Percentiles rank a stretch among this genome's conserved stretches.
These are phyloP conservation scores for Lepeophtheirus salmonis DNA, from an alignment of 1,140 invertebrate genomes.

Conservation along the genomic window DNA sequence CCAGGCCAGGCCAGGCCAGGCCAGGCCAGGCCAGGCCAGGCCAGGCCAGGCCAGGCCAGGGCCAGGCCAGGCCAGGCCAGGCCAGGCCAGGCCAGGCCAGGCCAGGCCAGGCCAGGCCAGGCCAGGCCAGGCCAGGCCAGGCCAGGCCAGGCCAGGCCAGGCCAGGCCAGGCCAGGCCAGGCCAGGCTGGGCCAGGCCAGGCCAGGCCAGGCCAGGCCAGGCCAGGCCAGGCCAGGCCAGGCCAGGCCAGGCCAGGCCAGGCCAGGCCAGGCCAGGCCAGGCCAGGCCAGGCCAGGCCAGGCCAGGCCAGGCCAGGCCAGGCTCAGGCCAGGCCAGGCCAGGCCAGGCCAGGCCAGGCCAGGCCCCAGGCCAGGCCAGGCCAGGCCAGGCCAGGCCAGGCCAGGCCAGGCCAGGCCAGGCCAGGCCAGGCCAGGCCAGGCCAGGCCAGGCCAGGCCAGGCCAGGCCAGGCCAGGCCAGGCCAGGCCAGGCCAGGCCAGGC, in stretches of 20 bases:
- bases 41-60: conserved; percentile 23
- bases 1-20: too few relatives aligned
- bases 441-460: conserved; percentile 23
- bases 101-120: conserved; percentile 22
- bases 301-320: conserved; percentile 23
- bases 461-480: conserved; percentile 22
- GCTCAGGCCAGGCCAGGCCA: conserved; percentile 22
- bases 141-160: conserved; percentile 10
- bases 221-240: conserved; percentile 23
- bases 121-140: conserved; percentile 18
- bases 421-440: conserved; percentile 23
- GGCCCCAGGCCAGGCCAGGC: conserved; percentile 21
- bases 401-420: conserved; percentile 22
- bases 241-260: conserved; percentile 22
- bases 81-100: conserved; percentile 22
- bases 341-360: conserved; percentile 23
- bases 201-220: conserved; percentile 23
- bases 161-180: conserved; percentile 20
- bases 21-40: conserved; percentile 23
- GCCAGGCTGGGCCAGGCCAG: conserved; percentile 22
- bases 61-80: conserved; percentile 22
- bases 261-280: conserved; percentile 23
- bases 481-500: conserved; percentile 23
- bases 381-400: conserved; percentile 22
- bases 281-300: conserved; percentile 22